Conservation (phyloP, 2,888 invertebrate species). For the Xylophagus ater region DNA sequence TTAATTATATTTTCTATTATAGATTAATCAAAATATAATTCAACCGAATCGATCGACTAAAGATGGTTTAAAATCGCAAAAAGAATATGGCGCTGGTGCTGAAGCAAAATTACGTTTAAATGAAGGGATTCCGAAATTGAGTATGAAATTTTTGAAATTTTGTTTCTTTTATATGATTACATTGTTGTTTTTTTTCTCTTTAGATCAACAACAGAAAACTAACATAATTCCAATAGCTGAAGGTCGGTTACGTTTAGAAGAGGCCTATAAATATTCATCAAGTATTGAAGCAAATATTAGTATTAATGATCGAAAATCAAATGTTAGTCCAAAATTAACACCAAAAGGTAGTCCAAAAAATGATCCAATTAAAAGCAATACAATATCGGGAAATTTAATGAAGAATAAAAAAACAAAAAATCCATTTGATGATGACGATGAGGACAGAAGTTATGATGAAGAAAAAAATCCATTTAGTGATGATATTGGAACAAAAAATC, state of each 20-base stretch:
- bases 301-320: conserved; percentile 12
- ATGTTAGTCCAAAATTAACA: conserved; percentile 9
- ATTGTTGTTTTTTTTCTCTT: background rate
- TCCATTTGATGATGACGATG: conserved; percentile 34
- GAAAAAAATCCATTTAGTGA: conserved; percentile 54
- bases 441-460: conserved; percentile 49
- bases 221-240: conserved; percentile 42
- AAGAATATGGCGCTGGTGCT: conserved; percentile 45
- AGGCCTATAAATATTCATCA: conserved; percentile 45
- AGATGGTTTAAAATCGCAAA: conserved; percentile 12
- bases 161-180: conserved; percentile 1
- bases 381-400: background rate
- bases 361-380: conserved; percentile 3
- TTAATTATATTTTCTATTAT: background rate
- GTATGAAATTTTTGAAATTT: conserved; percentile 2
- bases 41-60: conserved; percentile 4
- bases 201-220: conserved; percentile 3
- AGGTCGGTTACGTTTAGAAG: conserved; percentile 46
- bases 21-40: conserved; percentile 17
- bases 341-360: conserved; percentile 7
- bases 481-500: conserved; percentile 34
- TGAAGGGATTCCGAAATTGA: conserved; percentile 40
- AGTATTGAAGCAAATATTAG: conserved; percentile 42
- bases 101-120: conserved; percentile 46
- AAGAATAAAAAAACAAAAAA: conserved; percentile 24